A percentile compares a stretch with the other conserved stretches of the same genome.
Evolutionary conservation across 2,888 invertebrate genomes (phyloP).

Genomic region (Scrobipalpa costella): DNA sequence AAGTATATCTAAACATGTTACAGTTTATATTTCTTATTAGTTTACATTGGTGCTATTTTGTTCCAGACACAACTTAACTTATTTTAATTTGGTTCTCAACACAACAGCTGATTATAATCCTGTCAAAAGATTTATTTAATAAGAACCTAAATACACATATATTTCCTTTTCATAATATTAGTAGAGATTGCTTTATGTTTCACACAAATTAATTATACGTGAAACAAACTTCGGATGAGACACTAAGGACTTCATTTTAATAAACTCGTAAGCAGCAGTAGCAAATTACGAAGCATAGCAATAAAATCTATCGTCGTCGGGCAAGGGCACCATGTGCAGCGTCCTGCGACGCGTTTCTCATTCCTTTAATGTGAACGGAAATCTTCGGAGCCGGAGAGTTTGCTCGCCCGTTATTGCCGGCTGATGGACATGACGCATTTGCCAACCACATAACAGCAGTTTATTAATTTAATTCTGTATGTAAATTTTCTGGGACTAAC

Average conservation of each 20-base stretch:
- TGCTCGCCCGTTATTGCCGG: constrained; percentile 49
- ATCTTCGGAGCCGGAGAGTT: constrained; percentile 50
- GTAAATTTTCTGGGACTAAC: no score
- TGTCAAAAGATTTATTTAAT: no score
- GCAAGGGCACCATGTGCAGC: constrained; percentile 48
- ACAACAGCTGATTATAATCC: no score
- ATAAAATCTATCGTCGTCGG: constrained; percentile 65
- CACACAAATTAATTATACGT: no score
- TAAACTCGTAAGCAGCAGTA: constrained; percentile 39
- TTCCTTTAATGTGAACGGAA: constrained; percentile 74
- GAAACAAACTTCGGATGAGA: not conserved
- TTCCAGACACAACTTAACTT: no score
- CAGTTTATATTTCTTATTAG: no score
- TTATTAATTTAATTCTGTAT: no score
- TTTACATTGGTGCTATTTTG: no score
- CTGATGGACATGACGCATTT: constrained; percentile 68
- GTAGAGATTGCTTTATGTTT: no score
- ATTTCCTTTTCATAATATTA: not conserved
- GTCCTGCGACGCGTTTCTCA: constrained; percentile 53
- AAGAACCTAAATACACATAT: not conserved
- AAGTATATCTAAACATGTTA: no score
- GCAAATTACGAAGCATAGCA: constrained; percentile 49
- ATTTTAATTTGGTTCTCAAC: no score
- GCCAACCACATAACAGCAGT: constrained; percentile 50
- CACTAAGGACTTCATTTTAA: constrained; percentile 36